Percentiles rank a stretch among this genome's conserved stretches.
Conservation (phyloP, 2,797 vertebrate species). For the Dendrocincla fuliginosa region DNA sequence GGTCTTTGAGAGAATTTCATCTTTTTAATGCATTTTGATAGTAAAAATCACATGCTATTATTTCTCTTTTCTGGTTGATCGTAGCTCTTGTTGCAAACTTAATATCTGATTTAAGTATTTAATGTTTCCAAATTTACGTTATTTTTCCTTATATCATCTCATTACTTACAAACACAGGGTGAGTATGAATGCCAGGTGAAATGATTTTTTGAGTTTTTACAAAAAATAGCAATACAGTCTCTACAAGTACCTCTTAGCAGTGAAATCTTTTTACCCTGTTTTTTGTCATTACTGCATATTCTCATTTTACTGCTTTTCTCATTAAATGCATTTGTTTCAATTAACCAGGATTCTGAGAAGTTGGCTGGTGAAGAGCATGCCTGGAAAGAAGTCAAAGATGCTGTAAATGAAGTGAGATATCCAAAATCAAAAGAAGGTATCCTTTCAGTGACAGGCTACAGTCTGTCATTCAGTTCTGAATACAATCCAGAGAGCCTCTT, state of each 20-base stretch:
- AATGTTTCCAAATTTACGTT: background rate
- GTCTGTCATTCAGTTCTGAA: background rate
- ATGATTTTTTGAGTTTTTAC: background rate
- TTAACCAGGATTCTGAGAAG: conserved; percentile 85
- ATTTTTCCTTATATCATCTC: background rate
- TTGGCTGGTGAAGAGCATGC: conserved; percentile 80
- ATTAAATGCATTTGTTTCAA: conserved; percentile 34
- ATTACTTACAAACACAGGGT: background rate
- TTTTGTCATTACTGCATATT: background rate
- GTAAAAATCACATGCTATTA: background rate
- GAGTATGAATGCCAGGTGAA: background rate
- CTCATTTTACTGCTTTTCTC: background rate
- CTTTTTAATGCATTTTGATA: background rate
- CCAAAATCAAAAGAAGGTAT: conserved; percentile 85
- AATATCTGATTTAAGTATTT: background rate
- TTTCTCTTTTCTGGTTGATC: background rate
- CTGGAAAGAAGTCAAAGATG: conserved; percentile 82
- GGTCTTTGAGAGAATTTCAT: background rate
- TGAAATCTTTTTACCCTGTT: background rate
- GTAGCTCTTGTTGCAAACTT: background rate
- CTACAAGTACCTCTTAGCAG: background rate
- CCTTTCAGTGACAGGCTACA: conserved; percentile 70
- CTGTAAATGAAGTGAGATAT: conserved; percentile 78
- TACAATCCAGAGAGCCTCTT: background rate
- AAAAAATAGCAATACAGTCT: background rate